Conservation (phyloP, 2,888 invertebrate species). For the Rhaphigaster nebulosa region DNA sequence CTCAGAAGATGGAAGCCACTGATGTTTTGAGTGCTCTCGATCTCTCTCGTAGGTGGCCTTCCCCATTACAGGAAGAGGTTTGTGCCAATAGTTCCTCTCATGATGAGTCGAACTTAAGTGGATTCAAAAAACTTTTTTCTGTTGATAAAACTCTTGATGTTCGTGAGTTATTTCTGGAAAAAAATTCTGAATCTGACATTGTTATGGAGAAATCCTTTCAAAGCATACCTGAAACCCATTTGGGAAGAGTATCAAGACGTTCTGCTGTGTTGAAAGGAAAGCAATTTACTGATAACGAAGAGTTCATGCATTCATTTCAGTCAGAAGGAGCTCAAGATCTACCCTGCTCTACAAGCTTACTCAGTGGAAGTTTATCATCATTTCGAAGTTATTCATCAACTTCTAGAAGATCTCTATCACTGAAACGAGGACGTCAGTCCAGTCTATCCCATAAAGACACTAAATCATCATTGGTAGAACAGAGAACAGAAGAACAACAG, state of each 20-base stretch:
- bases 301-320: slow-evolving; percentile 45
- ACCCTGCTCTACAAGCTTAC: neutral
- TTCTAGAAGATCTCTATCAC: slow-evolving; percentile 52
- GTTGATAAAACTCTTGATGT: slow-evolving; percentile 57
- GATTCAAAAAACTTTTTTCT: slow-evolving; percentile 59
- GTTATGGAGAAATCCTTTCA: neutral
- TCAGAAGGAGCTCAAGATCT: slow-evolving; percentile 45
- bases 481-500: neutral
- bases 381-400: slow-evolving; percentile 37
- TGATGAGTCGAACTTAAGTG: slow-evolving; percentile 52
- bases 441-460: neutral
- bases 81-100: slow-evolving; percentile 51
- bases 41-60: slow-evolving; percentile 58
- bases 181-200: neutral
- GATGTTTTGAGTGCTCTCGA: slow-evolving; percentile 61
- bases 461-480: neutral
- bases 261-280: slow-evolving; percentile 1
- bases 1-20: neutral
- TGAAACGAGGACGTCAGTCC: slow-evolving; percentile 9
- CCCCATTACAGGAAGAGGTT: neutral
- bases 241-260: neutral
- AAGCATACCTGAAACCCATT: neutral
- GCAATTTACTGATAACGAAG: neutral
- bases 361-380: neutral
- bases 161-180: slow-evolving; percentile 50